phyloP scores from a whole-genome alignment of 1,140 invertebrate species.

The Drosophila seguyi region DNA sequence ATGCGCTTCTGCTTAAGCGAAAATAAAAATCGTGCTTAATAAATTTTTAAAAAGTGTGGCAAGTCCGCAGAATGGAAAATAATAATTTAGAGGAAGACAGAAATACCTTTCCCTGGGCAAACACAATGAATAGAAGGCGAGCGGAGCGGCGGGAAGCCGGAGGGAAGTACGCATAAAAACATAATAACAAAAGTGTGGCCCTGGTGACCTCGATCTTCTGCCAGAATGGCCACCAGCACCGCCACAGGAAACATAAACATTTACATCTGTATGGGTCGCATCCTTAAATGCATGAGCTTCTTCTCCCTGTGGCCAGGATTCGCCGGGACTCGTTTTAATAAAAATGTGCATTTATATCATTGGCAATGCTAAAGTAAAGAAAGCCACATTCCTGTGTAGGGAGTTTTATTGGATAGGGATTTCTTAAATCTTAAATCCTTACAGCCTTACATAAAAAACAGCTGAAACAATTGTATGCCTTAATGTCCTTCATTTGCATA shows the following conservation, averaged over 20 bases:
- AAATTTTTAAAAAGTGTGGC: slow-evolving; percentile 82
- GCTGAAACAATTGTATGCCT: not conserved
- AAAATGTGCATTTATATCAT: slow-evolving; percentile 46
- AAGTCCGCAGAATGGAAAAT: slow-evolving; percentile 64
- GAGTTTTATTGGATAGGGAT: not conserved
- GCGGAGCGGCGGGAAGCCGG: not conserved
- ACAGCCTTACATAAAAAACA: no score
- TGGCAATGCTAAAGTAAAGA: not conserved
- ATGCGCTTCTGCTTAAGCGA: slow-evolving; percentile 45
- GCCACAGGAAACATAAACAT: slow-evolving; percentile 75
- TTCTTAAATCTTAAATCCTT: not conserved
- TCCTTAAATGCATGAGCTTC: slow-evolving; percentile 50
- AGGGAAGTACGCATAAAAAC: slow-evolving; percentile 54
- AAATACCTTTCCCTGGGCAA: slow-evolving; percentile 23
- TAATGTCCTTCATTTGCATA: slow-evolving; percentile 54
- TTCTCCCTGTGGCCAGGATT: slow-evolving; percentile 8
- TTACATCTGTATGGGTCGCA: slow-evolving; percentile 71
- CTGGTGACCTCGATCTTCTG: slow-evolving; percentile 39
- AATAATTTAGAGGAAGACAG: slow-evolving; percentile 64
- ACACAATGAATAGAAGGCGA: slow-evolving; percentile 12
- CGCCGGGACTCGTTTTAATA: slow-evolving; percentile 25
- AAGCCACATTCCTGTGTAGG: not conserved
- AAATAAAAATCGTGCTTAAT: slow-evolving; percentile 71
- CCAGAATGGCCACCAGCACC: slow-evolving; percentile 27
- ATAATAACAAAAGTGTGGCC: slow-evolving; percentile 73